These are phyloP conservation scores for Parazoanthus swiftii DNA, from an alignment of 92 coral and sea anemone species.

Conservation along the genomic window DNA sequence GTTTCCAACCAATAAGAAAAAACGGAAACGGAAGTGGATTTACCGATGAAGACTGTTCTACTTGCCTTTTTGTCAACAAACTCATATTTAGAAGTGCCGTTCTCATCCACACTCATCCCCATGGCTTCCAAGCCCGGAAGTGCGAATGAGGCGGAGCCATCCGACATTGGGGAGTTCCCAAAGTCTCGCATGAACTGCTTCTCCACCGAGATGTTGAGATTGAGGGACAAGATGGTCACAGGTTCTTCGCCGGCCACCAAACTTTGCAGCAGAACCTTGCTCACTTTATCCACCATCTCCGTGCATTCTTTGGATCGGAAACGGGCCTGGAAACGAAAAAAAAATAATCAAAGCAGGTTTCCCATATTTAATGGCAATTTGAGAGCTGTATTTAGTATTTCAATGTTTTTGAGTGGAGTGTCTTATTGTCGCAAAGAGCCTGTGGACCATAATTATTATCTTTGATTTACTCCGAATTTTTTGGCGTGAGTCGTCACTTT, in stretches of 20 bases:
- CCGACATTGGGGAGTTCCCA: conserved; percentile 46
- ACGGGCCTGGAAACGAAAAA: conserved; percentile 37
- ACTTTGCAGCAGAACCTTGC: conserved; percentile 33
- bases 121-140: conserved; percentile 53
- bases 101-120: conserved; percentile 44
- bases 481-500: too few relatives aligned
- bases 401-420: too few relatives aligned
- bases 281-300: conserved; percentile 14
- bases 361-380: too few relatives aligned
- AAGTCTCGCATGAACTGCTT: conserved; percentile 40
- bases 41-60: too few relatives aligned
- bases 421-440: too few relatives aligned
- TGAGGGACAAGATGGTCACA: conserved; percentile 11
- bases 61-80: conserved; percentile 11
- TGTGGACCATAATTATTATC: too few relatives aligned
- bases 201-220: conserved; percentile 52
- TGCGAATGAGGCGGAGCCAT: conserved; percentile 38
- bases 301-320: conserved; percentile 49
- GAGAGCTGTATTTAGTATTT: too few relatives aligned
- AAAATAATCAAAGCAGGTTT: background rate
- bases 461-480: too few relatives aligned
- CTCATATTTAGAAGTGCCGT: conserved; percentile 17
- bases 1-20: too few relatives aligned
- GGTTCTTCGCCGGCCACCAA: conserved; percentile 62
- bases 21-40: too few relatives aligned